phyloP scores from a whole-genome alignment of 2,113 vertebrate genomes.

The Acanthochromis polyacanthus region DNA sequence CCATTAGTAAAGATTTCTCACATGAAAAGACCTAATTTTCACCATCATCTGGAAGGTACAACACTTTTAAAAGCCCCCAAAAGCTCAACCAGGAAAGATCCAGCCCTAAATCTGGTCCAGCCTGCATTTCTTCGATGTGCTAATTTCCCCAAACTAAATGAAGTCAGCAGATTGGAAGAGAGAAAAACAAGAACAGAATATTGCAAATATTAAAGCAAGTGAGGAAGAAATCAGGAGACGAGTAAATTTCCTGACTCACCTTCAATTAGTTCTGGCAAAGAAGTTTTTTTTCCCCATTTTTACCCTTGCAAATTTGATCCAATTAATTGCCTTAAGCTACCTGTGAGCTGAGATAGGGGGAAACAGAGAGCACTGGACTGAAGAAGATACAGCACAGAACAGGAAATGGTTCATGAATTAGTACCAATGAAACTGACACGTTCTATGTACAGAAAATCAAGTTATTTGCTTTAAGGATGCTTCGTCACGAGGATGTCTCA shows the following conservation, averaged over 20 bases:
- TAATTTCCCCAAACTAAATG: conserved; percentile 6
- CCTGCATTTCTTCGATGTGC: conserved; percentile 15
- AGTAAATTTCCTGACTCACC: background rate
- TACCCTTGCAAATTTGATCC: conserved; percentile 12
- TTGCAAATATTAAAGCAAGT: background rate
- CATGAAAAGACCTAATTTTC: background rate
- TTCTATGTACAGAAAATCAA: no score
- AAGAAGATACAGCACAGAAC: no score
- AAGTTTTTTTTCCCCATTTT: background rate
- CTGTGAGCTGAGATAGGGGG: no score
- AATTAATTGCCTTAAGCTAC: background rate
- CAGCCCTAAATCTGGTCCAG: background rate
- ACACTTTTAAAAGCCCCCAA: background rate
- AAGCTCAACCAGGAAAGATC: no score
- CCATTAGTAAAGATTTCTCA: background rate
- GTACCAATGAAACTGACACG: no score
- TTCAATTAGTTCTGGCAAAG: background rate
- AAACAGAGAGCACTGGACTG: no score
- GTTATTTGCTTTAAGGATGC: no score
- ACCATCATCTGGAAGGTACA: no score
- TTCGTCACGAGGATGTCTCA: no score
- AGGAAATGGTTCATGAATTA: no score
- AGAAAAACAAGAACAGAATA: conserved; percentile 10
- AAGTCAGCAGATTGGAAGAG: background rate
- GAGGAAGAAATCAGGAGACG: no score